phyloP scores from a whole-genome alignment of 1,140 invertebrate genomes.

The Dinothrombium tinctorium region DNA sequence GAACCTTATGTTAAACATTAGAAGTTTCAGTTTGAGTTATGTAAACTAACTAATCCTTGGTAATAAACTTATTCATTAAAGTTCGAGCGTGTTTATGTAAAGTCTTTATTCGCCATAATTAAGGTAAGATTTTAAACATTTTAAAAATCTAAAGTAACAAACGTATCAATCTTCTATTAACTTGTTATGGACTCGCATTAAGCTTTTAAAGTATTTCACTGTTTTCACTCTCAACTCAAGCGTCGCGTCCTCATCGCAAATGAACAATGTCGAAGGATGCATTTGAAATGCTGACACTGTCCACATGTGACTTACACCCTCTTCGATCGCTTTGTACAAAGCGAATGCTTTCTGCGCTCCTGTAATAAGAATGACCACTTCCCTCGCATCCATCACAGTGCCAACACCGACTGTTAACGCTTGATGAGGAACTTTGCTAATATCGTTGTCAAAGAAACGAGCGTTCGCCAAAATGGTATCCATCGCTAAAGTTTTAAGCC shows the following conservation, averaged over 20 bases:
- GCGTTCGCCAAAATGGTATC: constrained; percentile 93
- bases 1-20: no score
- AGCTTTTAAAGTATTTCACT: constrained; percentile 89
- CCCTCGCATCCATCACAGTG: constrained; percentile 94
- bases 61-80: no score
- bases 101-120: no score
- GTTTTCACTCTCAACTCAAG: constrained; percentile 89
- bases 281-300: constrained; percentile 96
- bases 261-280: constrained; percentile 65
- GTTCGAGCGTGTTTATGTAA: no score
- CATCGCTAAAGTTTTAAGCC: constrained; percentile 83
- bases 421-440: constrained; percentile 65
- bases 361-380: constrained; percentile 94
- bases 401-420: constrained; percentile 93
- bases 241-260: constrained; percentile 96
- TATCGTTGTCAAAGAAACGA: constrained; percentile 85
- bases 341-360: constrained; percentile 93
- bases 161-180: neutral
- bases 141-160: no score
- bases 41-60: no score
- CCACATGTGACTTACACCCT: constrained; percentile 99
- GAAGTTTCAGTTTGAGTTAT: no score
- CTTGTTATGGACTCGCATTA: constrained; percentile 24
- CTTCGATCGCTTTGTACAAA: constrained; percentile 85
- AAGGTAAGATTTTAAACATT: no score